Evolutionary conservation across 2,113 vertebrate genomes (phyloP), one percentile per base, ranked within the genome.

Genomic region (Gavialis gangeticus): DNA sequence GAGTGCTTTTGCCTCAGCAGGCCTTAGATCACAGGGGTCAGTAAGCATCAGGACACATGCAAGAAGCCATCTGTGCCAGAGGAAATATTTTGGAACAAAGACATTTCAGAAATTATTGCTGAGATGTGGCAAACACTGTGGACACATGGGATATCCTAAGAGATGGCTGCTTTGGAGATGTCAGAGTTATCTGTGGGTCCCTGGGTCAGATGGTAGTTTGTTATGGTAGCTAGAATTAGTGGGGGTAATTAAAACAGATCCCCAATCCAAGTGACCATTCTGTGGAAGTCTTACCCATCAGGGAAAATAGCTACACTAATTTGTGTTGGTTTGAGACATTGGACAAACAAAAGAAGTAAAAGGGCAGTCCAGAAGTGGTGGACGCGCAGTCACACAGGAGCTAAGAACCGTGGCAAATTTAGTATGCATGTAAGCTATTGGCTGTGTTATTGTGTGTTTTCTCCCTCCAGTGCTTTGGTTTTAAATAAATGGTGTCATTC

Each of bases 81-180:
- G 0, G 19, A 63, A 15, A 0, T 3, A 18, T 16, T 12, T 11
- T 28, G 37, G 37, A 46, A 46, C 63, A 37, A 46, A 46, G 46
- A 46, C 7, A 46, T 46, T 46, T 37, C 56, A 64, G 79, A 27
- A 25, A 25, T 27, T 75, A 3, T 0, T 10, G 4, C 6, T 1
- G 2, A 5, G 1, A 63, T 0, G 1, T 34, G 63, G 63, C 64
- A n/a, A 12, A 17, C 37, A 21, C 56, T 37, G 25, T 15, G 27
- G 18, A 5, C 0, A 0, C 9, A n/a, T 28, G 73, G 56, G 46
- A 30, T 46, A 46, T 9, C 46, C 46, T 46, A 46, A 46, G 30
- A 69, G 46, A 56, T 27, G 28, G 28, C 4, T 7, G 30, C 63
- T 0, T 28, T 2, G 46, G 22, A 82, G 59, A 19, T 82, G 21